Base-by-base conservation (phyloP, 2,888 invertebrate genomes). In the Tenthredo notha region DNA sequence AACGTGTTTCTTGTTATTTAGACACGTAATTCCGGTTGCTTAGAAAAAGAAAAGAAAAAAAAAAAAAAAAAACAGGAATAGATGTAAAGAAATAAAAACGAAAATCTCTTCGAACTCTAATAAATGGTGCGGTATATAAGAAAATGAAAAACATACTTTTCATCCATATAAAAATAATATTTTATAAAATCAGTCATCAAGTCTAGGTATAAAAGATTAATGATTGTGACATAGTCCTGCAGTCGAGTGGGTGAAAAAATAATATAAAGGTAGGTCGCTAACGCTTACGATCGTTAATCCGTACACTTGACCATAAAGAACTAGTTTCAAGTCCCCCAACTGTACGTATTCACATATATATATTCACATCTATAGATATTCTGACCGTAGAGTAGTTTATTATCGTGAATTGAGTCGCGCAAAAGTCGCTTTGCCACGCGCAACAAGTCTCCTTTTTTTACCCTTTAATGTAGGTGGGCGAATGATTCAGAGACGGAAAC, bases 241-340 rank as follows among this genome's bases (percentile, higher is more conserved):
- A 15, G 67, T 33, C 67, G 67, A 47, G 47, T 33, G 67, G 67
- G 15, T 67, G 67, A 67, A 67, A 43, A n/a, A 25, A 33, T 33
- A 33, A 67, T 67, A 25, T 74, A 25, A 74, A 43, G 72, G 43
- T 74, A 43, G 72, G 72, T 74, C 43, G 72, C 72, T 43, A 74
- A 37, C 72, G 72, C 72, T 43, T 43, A 12, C 43, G 70, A 74
- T 74, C 43, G 43, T 40, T 74, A 74, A 74, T 74, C 43, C 43
- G 43, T 74, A 74, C 21, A 74, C 43, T 40, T 74, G 72, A 67
- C 29, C 67, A 67, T 74, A 74, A 43, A 74, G 72, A 74, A 74
- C 72, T 40, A 74, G 72, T 74, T 74, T 21, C 40, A 43, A 74
- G 43, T 37, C 12, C 40, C 43, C 72, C 43, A 74, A 43, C 72